Evolutionary conservation across 2,888 invertebrate genomes (phyloP).

Genomic region (Pedicia rivosa): DNA sequence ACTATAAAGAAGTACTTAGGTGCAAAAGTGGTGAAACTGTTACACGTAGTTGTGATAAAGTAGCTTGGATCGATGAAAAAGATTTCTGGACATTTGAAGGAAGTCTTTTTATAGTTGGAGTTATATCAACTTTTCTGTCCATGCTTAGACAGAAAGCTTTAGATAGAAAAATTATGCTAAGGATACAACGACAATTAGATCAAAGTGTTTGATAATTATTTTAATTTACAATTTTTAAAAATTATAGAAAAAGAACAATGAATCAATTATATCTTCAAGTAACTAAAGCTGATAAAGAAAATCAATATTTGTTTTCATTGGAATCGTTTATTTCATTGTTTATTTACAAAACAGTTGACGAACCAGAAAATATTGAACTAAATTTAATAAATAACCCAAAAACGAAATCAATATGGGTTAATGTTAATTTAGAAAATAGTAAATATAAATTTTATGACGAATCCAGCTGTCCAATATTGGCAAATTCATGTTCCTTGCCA

Average conservation of each 20-base stretch:
- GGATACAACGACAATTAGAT: slow-evolving; percentile 13
- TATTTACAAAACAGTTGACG: slow-evolving; percentile 36
- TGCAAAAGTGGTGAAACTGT: slow-evolving; percentile 69
- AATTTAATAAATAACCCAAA: slow-evolving; percentile 25
- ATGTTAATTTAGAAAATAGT: no score
- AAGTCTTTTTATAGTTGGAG: slow-evolving; percentile 20
- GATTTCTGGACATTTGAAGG: slow-evolving; percentile 38
- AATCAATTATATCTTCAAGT: slow-evolving; percentile 28
- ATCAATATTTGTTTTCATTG: slow-evolving; percentile 33
- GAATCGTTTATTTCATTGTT: slow-evolving; percentile 48
- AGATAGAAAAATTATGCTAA: slow-evolving; percentile 11
- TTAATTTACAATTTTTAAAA: background rate
- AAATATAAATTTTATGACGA: slow-evolving; percentile 11
- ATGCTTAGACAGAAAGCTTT: slow-evolving; percentile 19
- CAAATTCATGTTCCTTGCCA: slow-evolving; percentile 41
- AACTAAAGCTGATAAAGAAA: slow-evolving; percentile 15
- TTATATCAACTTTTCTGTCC: slow-evolving; percentile 21
- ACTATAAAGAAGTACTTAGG: slow-evolving; percentile 65
- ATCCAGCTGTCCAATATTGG: slow-evolving; percentile 28
- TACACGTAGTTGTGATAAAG: slow-evolving; percentile 71
- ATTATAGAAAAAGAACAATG: slow-evolving; percentile 13
- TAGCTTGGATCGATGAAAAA: slow-evolving; percentile 68
- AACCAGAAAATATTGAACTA: slow-evolving; percentile 29
- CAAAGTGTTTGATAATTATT: slow-evolving; percentile 14
- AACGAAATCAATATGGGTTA: no score